Conservation (phyloP, 2,797 vertebrate species). For the Pangasius larnaudii region DNA sequence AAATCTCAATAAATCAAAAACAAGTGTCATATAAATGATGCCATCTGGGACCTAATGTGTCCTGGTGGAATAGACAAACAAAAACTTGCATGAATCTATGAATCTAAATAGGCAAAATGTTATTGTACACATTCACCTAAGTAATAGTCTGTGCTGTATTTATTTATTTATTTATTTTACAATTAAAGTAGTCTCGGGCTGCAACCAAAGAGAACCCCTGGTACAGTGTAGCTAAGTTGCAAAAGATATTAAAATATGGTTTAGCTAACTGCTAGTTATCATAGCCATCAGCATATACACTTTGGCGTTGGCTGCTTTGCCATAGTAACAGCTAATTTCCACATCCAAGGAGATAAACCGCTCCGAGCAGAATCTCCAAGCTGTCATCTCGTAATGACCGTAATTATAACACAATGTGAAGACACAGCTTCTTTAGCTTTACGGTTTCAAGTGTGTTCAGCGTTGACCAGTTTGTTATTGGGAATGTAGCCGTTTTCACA, state of each 20-base stretch:
- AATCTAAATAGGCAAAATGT: background rate
- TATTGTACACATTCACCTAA: background rate
- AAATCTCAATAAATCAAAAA: background rate
- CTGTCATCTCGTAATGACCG: slow-evolving; percentile 19
- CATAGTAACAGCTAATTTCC: slow-evolving; percentile 15
- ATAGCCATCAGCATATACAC: background rate
- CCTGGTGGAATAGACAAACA: background rate
- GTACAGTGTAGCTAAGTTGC: background rate
- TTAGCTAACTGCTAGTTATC: background rate
- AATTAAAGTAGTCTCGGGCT: background rate
- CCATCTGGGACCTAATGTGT: background rate
- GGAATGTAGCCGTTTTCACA: background rate
- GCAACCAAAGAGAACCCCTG: background rate
- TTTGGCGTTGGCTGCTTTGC: background rate
- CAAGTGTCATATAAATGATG: background rate
- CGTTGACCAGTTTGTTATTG: background rate
- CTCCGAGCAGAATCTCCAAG: slow-evolving; percentile 1
- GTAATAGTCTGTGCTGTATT: background rate
- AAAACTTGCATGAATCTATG: background rate
- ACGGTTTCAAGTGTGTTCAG: background rate
- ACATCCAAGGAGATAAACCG: background rate
- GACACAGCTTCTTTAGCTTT: background rate
- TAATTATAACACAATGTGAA: slow-evolving; percentile 3
- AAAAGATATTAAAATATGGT: background rate
- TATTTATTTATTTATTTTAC: background rate